Conservation (phyloP, 2,797 vertebrate species). For the Notolepis coatsorum region DNA sequence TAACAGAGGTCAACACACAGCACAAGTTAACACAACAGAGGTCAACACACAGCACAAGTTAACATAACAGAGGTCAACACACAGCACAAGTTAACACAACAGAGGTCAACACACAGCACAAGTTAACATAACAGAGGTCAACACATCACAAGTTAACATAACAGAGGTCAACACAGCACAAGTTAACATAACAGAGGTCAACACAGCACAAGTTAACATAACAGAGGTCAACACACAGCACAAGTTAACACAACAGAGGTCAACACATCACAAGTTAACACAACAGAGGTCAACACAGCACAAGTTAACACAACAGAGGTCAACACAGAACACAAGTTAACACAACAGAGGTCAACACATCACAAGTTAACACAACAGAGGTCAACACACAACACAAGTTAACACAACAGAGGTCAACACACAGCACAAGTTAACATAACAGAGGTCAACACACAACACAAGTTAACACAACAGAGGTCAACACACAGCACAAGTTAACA, state of each 20-base stretch:
- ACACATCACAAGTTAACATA: slow-evolving; percentile 43
- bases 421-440: slow-evolving; percentile 37
- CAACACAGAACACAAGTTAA: slow-evolving; percentile 48
- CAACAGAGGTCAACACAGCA: no score
- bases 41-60: slow-evolving; percentile 56
- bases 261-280: slow-evolving; percentile 48
- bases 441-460: slow-evolving; percentile 57
- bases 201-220: slow-evolving; percentile 43
- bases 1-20: no score
- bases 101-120: slow-evolving; percentile 57
- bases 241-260: slow-evolving; percentile 78
- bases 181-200: slow-evolving; percentile 58
- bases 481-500: slow-evolving; percentile 42
- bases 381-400: slow-evolving; percentile 56
- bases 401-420: slow-evolving; percentile 58
- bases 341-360: slow-evolving; percentile 57
- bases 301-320: slow-evolving; percentile 78
- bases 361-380: slow-evolving; percentile 40
- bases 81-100: slow-evolving; percentile 75
- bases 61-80: no score
- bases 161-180: slow-evolving; percentile 58
- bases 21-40: slow-evolving; percentile 76
- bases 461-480: slow-evolving; percentile 55
- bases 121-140: slow-evolving; percentile 58
- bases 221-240: no score